Evolutionary conservation across 2,113 vertebrate species (phyloP).

Genomic region (Nymphicus hollandicus): DNA sequence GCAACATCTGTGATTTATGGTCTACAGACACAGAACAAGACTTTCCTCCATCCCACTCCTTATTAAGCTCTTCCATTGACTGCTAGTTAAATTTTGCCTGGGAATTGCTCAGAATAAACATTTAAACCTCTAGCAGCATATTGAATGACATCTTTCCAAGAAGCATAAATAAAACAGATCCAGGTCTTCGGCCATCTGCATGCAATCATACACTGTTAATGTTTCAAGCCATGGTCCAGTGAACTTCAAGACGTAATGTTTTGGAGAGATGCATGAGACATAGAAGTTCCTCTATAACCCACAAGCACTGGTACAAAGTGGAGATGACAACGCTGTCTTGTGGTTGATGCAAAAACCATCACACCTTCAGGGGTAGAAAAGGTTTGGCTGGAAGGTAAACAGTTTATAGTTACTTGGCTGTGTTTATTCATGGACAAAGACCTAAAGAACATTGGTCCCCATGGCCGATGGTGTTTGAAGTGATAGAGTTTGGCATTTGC

Average conservation of each 20-base stretch:
- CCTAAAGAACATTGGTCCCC: not conserved
- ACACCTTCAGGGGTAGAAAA: not conserved
- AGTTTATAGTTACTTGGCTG: not conserved
- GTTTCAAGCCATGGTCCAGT: not conserved
- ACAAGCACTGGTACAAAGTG: accelerated
- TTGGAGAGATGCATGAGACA: not conserved
- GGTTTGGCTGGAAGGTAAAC: not conserved
- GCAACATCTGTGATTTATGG: conserved; percentile 3
- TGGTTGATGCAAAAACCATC: not conserved
- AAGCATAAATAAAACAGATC: not conserved
- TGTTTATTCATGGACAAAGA: not conserved
- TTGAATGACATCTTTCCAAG: conserved; percentile 12
- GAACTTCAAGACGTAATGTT: not conserved
- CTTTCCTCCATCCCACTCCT: not conserved
- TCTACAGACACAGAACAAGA: not conserved
- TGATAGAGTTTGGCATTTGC: accelerated
- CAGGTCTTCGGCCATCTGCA: not conserved
- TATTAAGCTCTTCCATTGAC: conserved; percentile 16
- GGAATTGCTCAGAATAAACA: conserved; percentile 13
- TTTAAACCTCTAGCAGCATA: not conserved
- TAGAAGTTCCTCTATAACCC: not conserved
- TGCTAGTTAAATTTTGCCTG: not conserved
- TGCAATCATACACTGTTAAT: not conserved
- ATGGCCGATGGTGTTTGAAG: not conserved
- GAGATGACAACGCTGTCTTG: not conserved